These are phyloP conservation scores for Eurystomus gularis DNA, from an alignment of 2,113 vertebrate species.

Conservation along the genomic window DNA sequence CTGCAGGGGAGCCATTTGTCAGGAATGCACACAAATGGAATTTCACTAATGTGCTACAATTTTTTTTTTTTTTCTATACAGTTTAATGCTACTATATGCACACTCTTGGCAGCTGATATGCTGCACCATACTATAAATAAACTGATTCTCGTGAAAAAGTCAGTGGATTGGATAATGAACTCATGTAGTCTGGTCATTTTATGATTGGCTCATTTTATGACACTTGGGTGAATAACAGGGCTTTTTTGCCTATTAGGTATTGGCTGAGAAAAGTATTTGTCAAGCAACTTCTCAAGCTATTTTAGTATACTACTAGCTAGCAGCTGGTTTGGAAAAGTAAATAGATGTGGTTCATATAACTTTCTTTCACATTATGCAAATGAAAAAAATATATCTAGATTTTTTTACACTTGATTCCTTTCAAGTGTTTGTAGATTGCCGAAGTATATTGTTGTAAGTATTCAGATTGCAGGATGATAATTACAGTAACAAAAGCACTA, in stretches of 20 bases:
- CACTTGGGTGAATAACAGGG: background rate
- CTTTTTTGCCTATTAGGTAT: background rate
- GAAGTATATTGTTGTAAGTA: background rate
- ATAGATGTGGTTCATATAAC: background rate
- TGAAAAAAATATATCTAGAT: background rate
- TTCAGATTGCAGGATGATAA: background rate
- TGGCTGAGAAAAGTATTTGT: background rate
- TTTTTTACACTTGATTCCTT: background rate
- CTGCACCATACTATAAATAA: background rate
- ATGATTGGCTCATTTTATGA: background rate
- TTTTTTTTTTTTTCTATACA: background rate
- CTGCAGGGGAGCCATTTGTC: conserved; percentile 21
- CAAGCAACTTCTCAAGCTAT: background rate
- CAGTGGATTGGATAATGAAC: background rate
- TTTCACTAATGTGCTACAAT: background rate
- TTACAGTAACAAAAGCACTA: background rate
- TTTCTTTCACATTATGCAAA: background rate
- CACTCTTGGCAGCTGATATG: background rate
- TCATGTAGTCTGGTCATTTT: background rate
- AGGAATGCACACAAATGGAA: conserved; percentile 26
- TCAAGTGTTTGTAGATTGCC: background rate
- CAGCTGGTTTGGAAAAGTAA: background rate
- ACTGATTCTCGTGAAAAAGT: conserved; percentile 33
- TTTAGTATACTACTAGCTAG: background rate
- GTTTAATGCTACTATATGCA: background rate